Evolutionary conservation across 2,797 vertebrate genomes (phyloP), one percentile per base, ranked within the genome.

Genomic region (Galaxias olidus): DNA sequence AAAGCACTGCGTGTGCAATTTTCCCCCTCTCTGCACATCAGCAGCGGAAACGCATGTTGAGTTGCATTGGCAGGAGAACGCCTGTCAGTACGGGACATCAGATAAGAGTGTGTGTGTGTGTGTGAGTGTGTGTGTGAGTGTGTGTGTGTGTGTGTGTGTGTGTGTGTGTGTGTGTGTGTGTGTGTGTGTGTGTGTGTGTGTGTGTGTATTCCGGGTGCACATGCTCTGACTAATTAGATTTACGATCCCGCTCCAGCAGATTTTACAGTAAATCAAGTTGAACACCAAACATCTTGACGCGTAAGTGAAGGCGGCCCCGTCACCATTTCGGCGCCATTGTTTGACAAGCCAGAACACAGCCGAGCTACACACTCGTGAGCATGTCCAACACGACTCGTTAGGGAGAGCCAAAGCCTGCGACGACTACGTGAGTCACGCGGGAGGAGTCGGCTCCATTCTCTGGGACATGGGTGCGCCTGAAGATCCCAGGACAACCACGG

Each of bases 81-180:
- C 63, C 54, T 65, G 63, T 57, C 54, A 57, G 54, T 49, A 17
- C 15, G 53, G 43, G 47, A 49, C 52, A 47, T 45, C 11, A 50
- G 49, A 60, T 49, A 14, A 30, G 45, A 12, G 50, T 53, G 61
- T 9, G 12, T 7, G 49, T 41, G 30, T n/a, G 41, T 17, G 19
- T 40, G 59, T n/a, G n/a, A n/a, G n/a, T n/a, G n/a, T n/a, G n/a
- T n/a, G n/a, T n/a, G n/a, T n/a, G n/a, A n/a, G n/a, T n/a, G n/a
- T n/a, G n/a, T n/a, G n/a, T n/a, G n/a, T n/a, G n/a, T n/a, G 9
- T 7, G 58, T 18, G 11, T 47, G 42, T 49, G 41, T 14, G 6
- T 41, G 10, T 49, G 14, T 19, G 55, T n/a, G 41, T 43, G 41
- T 3, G 55, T 44, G 55, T 9, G 48, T 50, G 48, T 50, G 48